These are phyloP conservation scores for Mesoligia furuncula DNA, from an alignment of 2,888 invertebrate species.

Conservation along the genomic window DNA sequence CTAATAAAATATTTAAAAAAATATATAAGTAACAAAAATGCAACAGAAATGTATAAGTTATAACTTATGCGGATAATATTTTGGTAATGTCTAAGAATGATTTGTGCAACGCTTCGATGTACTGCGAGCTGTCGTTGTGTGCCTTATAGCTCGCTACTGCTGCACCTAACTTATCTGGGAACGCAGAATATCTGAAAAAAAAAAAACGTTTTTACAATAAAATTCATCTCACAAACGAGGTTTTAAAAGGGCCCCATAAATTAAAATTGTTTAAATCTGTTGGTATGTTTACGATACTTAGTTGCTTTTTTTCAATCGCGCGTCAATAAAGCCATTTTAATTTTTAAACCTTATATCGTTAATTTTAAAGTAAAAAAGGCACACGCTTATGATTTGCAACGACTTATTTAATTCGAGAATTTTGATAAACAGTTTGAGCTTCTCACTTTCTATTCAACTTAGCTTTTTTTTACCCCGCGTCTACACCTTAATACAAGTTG, in stretches of 20 bases:
- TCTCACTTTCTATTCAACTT: neutral
- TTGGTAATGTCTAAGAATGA: constrained; percentile 93
- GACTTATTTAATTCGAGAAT: neutral
- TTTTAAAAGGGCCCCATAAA: neutral
- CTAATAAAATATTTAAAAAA: neutral
- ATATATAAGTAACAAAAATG: constrained; percentile 40
- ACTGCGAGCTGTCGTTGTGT: constrained; percentile 93
- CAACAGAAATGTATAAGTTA: constrained; percentile 15
- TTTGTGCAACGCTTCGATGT: constrained; percentile 92
- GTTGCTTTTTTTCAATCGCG: neutral
- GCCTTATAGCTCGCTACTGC: constrained; percentile 95
- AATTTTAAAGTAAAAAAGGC: neutral
- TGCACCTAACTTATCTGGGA: constrained; percentile 95
- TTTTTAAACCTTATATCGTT: neutral
- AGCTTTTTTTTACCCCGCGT: neutral
- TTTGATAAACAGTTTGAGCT: neutral
- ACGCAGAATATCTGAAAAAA: constrained; percentile 95
- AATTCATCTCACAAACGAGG: neutral
- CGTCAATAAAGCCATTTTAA: neutral
- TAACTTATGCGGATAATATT: constrained; percentile 78
- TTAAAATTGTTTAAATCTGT: neutral
- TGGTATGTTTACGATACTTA: neutral
- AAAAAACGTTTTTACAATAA: neutral
- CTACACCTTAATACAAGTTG: neutral
- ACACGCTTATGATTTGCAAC: neutral